Base-by-base conservation (phyloP, 2,113 vertebrate genomes). In the Callopanchax toddi region DNA sequence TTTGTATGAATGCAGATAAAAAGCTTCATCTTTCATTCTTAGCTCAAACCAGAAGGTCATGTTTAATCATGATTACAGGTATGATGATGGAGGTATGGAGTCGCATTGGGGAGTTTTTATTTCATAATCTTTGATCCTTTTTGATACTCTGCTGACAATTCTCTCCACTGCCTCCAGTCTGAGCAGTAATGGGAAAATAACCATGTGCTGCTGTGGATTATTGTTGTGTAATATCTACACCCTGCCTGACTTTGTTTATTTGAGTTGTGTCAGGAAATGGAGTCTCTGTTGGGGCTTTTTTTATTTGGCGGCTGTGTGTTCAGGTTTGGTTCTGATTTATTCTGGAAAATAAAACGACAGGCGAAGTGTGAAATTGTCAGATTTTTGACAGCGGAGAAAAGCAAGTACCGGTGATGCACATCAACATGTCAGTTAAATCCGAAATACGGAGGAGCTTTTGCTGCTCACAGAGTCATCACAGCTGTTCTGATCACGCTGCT, bases 291-390 rank as follows among this genome's bases (percentile, higher is more conserved):
- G 23, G 23, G 10, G 4, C 26, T n/a, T 44, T 17, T 16, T 16
- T 40, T 40, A 2, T 43, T 20, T 46, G 9, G 15, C 4, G 15
- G 21, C 13, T 15, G 29, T 50, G 11, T 50, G 16, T 61, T 21
- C 39, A 29, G 29, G 20, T 52, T 46, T 16, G 49, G 7, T 52
- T 64, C 3, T 21, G 42, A 42, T 32, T 25, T 52, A 22, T 43
- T 60, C 21, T 17, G 45, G 49, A 25, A 34, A 63, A 42, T 18
- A 40, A 32, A 63, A 29, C 2, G 29, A 60, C 48, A 25, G 48
- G 50, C 39, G 36, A 46, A 50, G 54, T 56, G 52, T 48, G 63
- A 56, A 56, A 56, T 56, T 48, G 42, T 25, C 17, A 2, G 23
- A 44, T 42, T 52, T 63, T 17, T 52, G 60, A 42, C 25, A 21